Evolutionary conservation across 2,888 invertebrate genomes (phyloP).

Genomic region (Tridacna crocea): DNA sequence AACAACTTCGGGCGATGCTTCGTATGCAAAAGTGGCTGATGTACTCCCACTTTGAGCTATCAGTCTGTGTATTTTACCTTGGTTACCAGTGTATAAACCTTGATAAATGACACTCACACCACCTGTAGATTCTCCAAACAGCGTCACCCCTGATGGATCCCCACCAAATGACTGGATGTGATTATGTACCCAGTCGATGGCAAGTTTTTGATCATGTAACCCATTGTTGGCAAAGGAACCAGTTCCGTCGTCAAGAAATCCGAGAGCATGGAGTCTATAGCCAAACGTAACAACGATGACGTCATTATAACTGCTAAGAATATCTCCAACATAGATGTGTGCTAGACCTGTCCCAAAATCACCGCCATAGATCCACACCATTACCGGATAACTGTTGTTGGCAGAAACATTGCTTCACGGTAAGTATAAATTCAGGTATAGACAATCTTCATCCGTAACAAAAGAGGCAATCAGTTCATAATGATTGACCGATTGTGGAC

Average conservation of each 20-base stretch:
- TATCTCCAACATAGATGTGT: constrained; percentile 84
- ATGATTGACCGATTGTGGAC: constrained; percentile 38
- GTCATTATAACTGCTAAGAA: constrained; percentile 93
- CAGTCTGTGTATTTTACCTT: constrained; percentile 65
- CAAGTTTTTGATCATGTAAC: constrained; percentile 96
- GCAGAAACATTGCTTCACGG: constrained; percentile 85
- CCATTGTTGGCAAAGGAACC: constrained; percentile 89
- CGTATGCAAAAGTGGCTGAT: constrained; percentile 47
- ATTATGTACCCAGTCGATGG: constrained; percentile 96
- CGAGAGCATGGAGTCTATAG: constrained; percentile 95
- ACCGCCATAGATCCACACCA: constrained; percentile 97
- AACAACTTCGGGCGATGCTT: constrained; percentile 84
- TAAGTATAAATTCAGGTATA: constrained; percentile 97
- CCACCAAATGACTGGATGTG: constrained; percentile 87
- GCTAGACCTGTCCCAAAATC: constrained; percentile 97
- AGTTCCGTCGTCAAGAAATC: constrained; percentile 91
- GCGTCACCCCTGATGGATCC: constrained; percentile 66
- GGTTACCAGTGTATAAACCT: constrained; percentile 64
- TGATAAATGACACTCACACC: too few species aligned
- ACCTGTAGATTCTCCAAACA: too few species aligned
- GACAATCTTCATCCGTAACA: constrained; percentile 93
- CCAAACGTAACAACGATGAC: constrained; percentile 97
- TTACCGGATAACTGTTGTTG: constrained; percentile 87
- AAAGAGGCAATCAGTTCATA: constrained; percentile 25
- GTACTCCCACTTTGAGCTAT: constrained; percentile 69